These are phyloP conservation scores for Phocides pigmalion DNA, from an alignment of 1,140 invertebrate genomes.

Conservation along the genomic window DNA sequence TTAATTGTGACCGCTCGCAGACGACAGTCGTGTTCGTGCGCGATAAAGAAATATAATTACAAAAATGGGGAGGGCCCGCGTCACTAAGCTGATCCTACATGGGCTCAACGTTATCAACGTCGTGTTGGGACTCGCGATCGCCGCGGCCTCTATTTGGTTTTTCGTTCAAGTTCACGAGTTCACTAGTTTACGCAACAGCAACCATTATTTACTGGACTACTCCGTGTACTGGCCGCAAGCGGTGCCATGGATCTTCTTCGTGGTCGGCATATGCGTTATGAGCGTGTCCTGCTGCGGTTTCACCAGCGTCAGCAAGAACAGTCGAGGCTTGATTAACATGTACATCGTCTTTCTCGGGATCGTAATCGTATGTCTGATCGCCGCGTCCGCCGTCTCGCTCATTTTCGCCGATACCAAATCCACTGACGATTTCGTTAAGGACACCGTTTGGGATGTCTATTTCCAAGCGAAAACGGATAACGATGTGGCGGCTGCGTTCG, in stretches of 20 bases:
- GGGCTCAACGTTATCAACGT: conserved; percentile 62
- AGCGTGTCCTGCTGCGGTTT: conserved; percentile 63
- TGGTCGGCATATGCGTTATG: conserved; percentile 58
- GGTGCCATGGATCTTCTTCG: conserved; percentile 69
- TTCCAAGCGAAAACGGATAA: conserved; percentile 58
- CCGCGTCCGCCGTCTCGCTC: conserved; percentile 54
- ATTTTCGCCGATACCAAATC: conserved; percentile 61
- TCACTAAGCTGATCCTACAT: conserved; percentile 48
- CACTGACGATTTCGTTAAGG: conserved; percentile 67
- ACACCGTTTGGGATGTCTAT: conserved; percentile 73
- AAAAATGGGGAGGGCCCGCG: conserved; percentile 42
- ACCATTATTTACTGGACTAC: conserved; percentile 74
- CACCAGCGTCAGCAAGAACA: conserved; percentile 55
- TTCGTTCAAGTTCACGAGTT: conserved; percentile 68
- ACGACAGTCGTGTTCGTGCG: conserved; percentile 40
- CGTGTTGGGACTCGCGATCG: conserved; percentile 57
- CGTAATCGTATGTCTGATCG: conserved; percentile 48
- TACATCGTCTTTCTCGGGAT: conserved; percentile 52
- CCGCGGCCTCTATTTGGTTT: conserved; percentile 65
- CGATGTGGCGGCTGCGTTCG: conserved; percentile 55
- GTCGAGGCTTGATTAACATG: conserved; percentile 48
- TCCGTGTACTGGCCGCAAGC: conserved; percentile 75
- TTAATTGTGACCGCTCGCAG: conserved; percentile 48
- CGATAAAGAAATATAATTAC: conserved; percentile 13
- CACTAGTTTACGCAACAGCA: conserved; percentile 63